Evolutionary conservation across 2,888 invertebrate genomes (phyloP).

Genomic region (Aplocera efformata): DNA sequence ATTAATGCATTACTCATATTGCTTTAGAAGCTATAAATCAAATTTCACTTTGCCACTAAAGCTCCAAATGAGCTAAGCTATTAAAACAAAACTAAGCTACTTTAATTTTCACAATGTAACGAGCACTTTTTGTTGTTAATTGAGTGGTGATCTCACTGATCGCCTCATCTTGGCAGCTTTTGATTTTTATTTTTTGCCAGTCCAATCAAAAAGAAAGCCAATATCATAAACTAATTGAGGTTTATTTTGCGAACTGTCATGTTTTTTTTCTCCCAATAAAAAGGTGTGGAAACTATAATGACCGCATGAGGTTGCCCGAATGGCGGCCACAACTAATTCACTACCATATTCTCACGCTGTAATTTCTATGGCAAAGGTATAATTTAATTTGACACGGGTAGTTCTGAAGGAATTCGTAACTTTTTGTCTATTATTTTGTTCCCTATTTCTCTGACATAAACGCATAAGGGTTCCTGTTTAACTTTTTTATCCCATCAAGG

Average conservation of each 20-base stretch:
- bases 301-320: conserved; percentile 30
- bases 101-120: no score
- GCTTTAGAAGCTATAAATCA: no score
- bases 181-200: conserved; percentile 3
- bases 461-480: conserved; percentile 15
- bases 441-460: conserved; percentile 14
- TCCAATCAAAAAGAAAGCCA: conserved; percentile 9
- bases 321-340: conserved; percentile 42
- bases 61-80: no score
- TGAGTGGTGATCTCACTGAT: background rate
- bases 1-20: no score
- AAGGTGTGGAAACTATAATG: conserved; percentile 22
- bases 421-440: conserved; percentile 33
- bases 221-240: conserved; percentile 11
- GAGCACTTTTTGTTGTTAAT: background rate
- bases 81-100: no score
- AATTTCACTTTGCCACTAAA: no score
- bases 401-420: conserved; percentile 45
- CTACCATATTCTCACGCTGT: conserved; percentile 58
- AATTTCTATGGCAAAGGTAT: conserved; percentile 58
- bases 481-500: conserved; percentile 9
- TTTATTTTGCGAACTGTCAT: conserved; percentile 11
- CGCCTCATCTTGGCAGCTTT: conserved; percentile 4
- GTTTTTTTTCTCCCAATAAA: conserved; percentile 6
- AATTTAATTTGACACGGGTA: conserved; percentile 63